Percentiles rank a stretch among this genome's conserved stretches.
Conservation (phyloP, 2,888 invertebrate species). For the Arge pagana region DNA sequence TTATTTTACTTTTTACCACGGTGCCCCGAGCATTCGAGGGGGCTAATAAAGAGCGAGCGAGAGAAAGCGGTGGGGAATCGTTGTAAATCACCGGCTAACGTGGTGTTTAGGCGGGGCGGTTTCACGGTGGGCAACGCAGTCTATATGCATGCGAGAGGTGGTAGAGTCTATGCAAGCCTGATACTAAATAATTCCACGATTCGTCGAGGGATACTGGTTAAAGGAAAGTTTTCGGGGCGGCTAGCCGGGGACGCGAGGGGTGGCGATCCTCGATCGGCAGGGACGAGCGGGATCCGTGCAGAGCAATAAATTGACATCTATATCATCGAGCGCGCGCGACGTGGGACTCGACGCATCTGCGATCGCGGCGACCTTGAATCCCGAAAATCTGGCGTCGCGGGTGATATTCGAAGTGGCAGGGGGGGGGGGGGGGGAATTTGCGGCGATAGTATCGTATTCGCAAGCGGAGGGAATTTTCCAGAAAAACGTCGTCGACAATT, state of each 20-base stretch:
- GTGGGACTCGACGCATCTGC: too few relatives aligned
- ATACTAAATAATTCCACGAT: constrained; percentile 56
- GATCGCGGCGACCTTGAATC: too few relatives aligned
- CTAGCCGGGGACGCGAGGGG: not conserved
- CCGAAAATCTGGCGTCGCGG: too few relatives aligned
- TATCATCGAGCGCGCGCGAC: too few relatives aligned
- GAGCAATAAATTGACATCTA: constrained; percentile 24
- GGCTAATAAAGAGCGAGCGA: constrained; percentile 18
- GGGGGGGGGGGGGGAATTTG: too few relatives aligned
- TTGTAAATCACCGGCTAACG: constrained; percentile 58
- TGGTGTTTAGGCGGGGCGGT: constrained; percentile 58
- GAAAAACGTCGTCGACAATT: too few relatives aligned
- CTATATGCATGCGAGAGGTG: constrained; percentile 18
- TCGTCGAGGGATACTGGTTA: constrained; percentile 40
- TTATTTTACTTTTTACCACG: too few relatives aligned
- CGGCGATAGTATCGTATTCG: too few relatives aligned
- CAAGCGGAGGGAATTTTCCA: too few relatives aligned
- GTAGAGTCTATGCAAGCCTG: constrained; percentile 49
- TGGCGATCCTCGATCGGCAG: not conserved
- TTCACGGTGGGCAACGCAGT: constrained; percentile 52
- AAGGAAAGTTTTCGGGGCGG: not conserved
- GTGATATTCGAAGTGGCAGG: too few relatives aligned
- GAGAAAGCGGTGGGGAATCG: constrained; percentile 17
- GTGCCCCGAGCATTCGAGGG: not conserved
- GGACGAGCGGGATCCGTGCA: not conserved